Percentiles rank a stretch among this genome's conserved stretches.
Evolutionary conservation across 92 coral and sea anemone genomes (phyloP).

Genomic region (Heteractis magnifica): DNA sequence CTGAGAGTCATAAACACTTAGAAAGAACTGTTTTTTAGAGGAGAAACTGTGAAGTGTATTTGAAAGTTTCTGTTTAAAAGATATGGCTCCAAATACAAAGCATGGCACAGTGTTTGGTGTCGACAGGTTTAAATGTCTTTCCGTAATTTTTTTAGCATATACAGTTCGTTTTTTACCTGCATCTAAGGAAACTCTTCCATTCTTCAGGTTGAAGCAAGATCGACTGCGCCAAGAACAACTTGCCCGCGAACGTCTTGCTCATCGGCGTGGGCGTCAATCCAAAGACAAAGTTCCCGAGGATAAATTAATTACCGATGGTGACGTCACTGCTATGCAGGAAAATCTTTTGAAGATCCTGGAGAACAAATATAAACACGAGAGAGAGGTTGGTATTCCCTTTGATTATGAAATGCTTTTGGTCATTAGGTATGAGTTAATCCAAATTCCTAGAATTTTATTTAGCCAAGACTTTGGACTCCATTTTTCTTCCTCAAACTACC

Average conservation of each 20-base stretch:
- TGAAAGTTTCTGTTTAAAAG: too few species aligned
- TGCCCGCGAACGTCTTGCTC: conserved; percentile 93
- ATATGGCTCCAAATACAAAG: too few species aligned
- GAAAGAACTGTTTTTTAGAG: too few species aligned
- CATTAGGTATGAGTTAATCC: too few species aligned
- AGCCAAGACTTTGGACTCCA: too few species aligned
- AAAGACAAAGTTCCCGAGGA: conserved; percentile 50
- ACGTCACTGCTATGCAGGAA: conserved; percentile 75
- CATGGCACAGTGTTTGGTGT: too few species aligned
- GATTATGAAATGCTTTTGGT: neutral
- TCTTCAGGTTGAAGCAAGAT: conserved; percentile 77
- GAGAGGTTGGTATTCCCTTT: conserved; percentile 57
- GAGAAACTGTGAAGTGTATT: too few species aligned
- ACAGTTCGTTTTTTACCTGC: neutral
- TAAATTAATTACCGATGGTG: conserved; percentile 82
- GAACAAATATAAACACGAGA: conserved; percentile 78
- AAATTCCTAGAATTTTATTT: too few species aligned
- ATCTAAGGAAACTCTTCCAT: neutral
- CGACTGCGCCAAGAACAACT: conserved; percentile 89
- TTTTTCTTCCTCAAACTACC: too few species aligned
- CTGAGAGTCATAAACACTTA: too few species aligned
- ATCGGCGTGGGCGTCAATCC: conserved; percentile 68
- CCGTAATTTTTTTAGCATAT: neutral
- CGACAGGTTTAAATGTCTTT: too few species aligned
- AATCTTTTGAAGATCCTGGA: conserved; percentile 85